Evolutionary conservation across 2,113 vertebrate species (phyloP), one percentile per base, ranked within the genome.

Genomic region (Cacatua alba): DNA sequence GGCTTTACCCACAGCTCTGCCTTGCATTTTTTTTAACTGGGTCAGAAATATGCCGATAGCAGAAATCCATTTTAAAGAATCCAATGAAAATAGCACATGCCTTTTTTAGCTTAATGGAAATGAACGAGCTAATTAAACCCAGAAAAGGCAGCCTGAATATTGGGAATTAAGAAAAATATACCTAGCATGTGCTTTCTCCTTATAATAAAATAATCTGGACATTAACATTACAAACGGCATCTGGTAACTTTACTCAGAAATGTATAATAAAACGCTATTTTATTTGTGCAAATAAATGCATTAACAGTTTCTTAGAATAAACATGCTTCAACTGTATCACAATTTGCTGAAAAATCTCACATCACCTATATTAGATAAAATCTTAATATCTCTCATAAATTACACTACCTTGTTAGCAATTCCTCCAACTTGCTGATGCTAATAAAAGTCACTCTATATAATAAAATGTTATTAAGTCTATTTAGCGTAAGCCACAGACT

Each of bases 21-120:
- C 62, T 80, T 76, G 33, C 65, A 20, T 94, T 94, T 95, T 92
- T 94, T 90, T 86, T 83, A 97, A 97, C 94, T 96, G 94, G 94
- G 97, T 96, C 97, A 97, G 88, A 97, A 97, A 92, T 57, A 95
- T 75, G 97, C 95, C 96, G 35, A 92, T 87, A 95, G 97, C 95
- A 96, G 69, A 97, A 97, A 97, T 96, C 96, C 93, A 96, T 96
- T 97, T 97, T 89, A 94, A 94, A 95, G 84, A 95, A 97, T 88
- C 69, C 88, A 95, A 93, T 91, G 74, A 84, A 86, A 95, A 94
- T 49, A 91, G 75, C 88, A 89, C 1, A 4, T 92, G 83, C 59
- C 76, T 92, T 93, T 95, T 96, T 89, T 92, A 97, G 82, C 65
- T 91, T 93, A 90, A 92, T 95, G 82, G 94, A 92, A 95, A 95